Percentiles rank a stretch among this genome's conserved stretches.
These are phyloP conservation scores for Lithodes maja DNA, from an alignment of 2,888 invertebrate genomes.

Conservation along the genomic window DNA sequence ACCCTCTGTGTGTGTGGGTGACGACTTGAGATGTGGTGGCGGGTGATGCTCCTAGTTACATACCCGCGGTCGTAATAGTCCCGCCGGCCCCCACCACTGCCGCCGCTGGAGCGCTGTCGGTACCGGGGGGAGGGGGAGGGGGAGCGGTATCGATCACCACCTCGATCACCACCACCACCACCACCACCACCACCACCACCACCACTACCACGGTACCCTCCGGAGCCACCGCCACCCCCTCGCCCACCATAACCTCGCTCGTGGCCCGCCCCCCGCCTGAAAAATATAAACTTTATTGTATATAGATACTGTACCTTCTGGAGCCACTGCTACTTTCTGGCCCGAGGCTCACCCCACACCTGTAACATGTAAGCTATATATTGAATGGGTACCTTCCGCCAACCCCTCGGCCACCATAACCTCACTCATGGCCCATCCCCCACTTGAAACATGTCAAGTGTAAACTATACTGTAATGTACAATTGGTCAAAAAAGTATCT, in stretches of 20 bases:
- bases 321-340: constrained; percentile 38
- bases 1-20: constrained; percentile 51
- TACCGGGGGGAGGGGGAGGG: constrained; percentile 62
- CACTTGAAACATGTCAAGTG: no score
- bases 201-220: constrained; percentile 50
- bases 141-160: constrained; percentile 43
- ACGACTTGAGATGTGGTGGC: constrained; percentile 55
- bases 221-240: constrained; percentile 42
- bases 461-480: no score
- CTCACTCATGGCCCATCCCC: no score
- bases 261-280: constrained; percentile 34
- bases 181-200: constrained; percentile 46
- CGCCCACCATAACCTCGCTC: constrained; percentile 48
- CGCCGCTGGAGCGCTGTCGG: constrained; percentile 51
- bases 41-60: constrained; percentile 42
- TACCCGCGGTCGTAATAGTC: constrained; percentile 66
- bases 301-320: constrained; percentile 31
- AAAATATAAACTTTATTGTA: no score
- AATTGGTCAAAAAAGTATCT: no score
- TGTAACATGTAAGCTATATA: background rate
- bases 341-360: constrained; percentile 41
- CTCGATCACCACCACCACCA: constrained; percentile 50
- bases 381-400: background rate
- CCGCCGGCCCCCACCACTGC: constrained; percentile 39
- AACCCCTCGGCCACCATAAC: no score